Base-by-base conservation (phyloP, 2,888 invertebrate genomes). In the Troides aeacus region DNA sequence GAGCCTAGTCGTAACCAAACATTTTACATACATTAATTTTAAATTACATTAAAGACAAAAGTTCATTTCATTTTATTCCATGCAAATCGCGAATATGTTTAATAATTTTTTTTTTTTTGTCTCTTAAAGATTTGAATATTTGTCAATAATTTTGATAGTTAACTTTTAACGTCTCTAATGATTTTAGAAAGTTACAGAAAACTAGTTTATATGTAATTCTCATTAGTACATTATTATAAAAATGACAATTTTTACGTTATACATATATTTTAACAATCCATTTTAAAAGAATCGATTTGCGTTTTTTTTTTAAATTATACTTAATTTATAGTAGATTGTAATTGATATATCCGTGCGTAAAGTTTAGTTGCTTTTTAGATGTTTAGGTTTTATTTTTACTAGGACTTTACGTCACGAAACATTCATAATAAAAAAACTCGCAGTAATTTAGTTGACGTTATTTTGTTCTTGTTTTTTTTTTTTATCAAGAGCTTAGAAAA, bases 301-400 rank as follows among this genome's bases (percentile, higher is more conserved):
- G 12, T 3, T n/a, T 10, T n/a, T 57, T 57, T 12, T 58, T 23
- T n/a, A 21, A 8, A 57, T 15, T 21, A 61, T 64, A 66, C 56
- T 69, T 66, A 61, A 61, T 69, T 69, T 66, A 71, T 65, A 66
- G 56, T 62, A 59, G 23, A n/a, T 46, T 53, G 56, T 63, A 30
- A 63, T 60, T 57, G 65, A n/a, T 66, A 58, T 58, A 24, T 58
- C 57, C 12, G 53, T 53, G 53, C n/a, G 7, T 53, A 53, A 53
- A 7, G 53, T 12, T 46, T 15, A 15, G 46, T 12, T 6, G 46
- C 10, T 18, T 21, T 39, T 65, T 62, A 65, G 62, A 64, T 57
- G 6, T n/a, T 53, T n/a, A 53, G 46, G 46, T 46, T 46, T 12
- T 46, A 46, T 46, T 10, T 46, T 46, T 46, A 12, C 1, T 46